phyloP scores from a whole-genome alignment of 2,888 invertebrate genomes.

The Altica lythri region DNA sequence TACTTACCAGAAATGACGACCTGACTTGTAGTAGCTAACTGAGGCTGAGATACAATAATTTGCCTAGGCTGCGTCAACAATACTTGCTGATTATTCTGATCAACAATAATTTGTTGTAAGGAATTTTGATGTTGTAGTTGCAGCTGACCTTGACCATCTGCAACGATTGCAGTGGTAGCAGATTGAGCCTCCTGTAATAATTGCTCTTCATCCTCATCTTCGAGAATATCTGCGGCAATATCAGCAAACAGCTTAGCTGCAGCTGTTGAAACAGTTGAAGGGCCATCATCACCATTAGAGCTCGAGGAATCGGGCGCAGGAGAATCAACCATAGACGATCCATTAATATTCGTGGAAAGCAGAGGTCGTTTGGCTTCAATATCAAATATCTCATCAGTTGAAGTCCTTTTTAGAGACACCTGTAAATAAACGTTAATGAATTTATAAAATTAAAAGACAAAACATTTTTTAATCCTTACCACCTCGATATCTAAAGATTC shows the following conservation, averaged over 20 bases:
- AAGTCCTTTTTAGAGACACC: constrained; percentile 51
- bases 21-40: constrained; percentile 44
- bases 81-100: constrained; percentile 52
- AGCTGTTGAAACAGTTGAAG: constrained; percentile 75
- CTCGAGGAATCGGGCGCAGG: constrained; percentile 59
- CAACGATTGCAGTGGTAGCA: constrained; percentile 17
- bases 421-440: not conserved
- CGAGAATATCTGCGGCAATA: constrained; percentile 80
- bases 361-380: constrained; percentile 57
- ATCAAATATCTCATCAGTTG: constrained; percentile 56
- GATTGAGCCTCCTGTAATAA: constrained; percentile 50
- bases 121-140: constrained; percentile 32
- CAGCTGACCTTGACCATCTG: constrained; percentile 23
- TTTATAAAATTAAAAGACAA: not conserved
- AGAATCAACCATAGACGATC: constrained; percentile 53
- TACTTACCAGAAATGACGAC: constrained; percentile 45
- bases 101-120: constrained; percentile 51
- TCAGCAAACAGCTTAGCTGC: constrained; percentile 87
- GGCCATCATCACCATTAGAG: constrained; percentile 58
- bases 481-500: constrained; percentile 34
- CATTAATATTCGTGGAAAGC: constrained; percentile 47
- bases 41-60: constrained; percentile 58
- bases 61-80: constrained; percentile 58
- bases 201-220: constrained; percentile 73
- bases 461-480: constrained; percentile 47